Conservation (phyloP, 2,797 vertebrate genomes). For the Tarsius wallacei region DNA sequence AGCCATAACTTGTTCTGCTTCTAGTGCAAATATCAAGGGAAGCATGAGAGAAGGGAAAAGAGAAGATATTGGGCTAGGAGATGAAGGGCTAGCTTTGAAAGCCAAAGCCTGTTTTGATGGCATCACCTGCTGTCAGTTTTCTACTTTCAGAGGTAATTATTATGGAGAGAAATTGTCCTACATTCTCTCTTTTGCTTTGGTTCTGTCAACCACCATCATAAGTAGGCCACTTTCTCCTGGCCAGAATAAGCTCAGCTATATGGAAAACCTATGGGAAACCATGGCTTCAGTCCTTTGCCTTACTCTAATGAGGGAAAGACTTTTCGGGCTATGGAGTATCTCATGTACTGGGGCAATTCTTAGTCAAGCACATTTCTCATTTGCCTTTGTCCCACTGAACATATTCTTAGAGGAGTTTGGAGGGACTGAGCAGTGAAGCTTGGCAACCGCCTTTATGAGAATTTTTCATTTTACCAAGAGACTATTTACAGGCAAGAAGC, state of each 20-base stretch:
- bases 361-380: conserved; percentile 62
- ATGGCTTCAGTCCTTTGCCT: conserved; percentile 50
- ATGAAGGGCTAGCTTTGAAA: conserved; percentile 75
- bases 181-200: conserved; percentile 62
- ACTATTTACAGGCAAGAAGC: conserved; percentile 68
- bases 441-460: conserved; percentile 54
- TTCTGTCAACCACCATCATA: conserved; percentile 66
- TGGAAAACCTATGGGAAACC: conserved; percentile 27
- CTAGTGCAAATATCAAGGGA: conserved; percentile 74
- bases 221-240: conserved; percentile 71
- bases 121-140: conserved; percentile 74
- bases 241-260: conserved; percentile 69
- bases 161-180: conserved; percentile 67
- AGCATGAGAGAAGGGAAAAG: conserved; percentile 23
- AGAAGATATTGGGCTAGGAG: conserved; percentile 37
- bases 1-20: conserved; percentile 60
- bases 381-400: conserved; percentile 66
- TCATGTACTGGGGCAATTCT: conserved; percentile 41
- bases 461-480: conserved; percentile 64
- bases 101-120: conserved; percentile 75
- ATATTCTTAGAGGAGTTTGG: conserved; percentile 35
- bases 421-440: background rate
- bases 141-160: conserved; percentile 55
- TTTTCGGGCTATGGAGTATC: conserved; percentile 20
- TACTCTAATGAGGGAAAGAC: conserved; percentile 56